Evolutionary conservation across 2,113 vertebrate species (phyloP).

Genomic region (Pollachius pollachius): DNA sequence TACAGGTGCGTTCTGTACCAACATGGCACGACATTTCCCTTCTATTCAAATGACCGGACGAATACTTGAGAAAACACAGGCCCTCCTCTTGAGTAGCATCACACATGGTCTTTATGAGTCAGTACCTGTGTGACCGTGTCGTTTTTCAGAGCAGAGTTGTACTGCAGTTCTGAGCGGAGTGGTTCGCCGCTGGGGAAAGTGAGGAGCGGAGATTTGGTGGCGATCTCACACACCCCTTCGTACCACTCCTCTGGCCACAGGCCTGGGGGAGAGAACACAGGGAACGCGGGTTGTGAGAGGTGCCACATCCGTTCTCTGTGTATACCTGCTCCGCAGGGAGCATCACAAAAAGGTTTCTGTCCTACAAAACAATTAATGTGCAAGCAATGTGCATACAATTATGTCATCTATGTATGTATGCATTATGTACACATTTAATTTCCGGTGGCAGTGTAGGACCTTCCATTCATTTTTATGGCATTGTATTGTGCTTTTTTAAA

Average conservation of each 20-base stretch:
- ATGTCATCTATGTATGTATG: too few species aligned
- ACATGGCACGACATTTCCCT: neutral
- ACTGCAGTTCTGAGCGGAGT: conserved; percentile 92
- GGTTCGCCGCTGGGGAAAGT: conserved; percentile 96
- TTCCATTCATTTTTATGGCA: too few species aligned
- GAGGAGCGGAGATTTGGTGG: conserved; percentile 91
- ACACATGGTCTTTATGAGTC: neutral
- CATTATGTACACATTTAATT: too few species aligned
- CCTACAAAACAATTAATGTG: too few species aligned
- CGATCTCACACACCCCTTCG: conserved; percentile 95
- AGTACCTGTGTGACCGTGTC: conserved; percentile 91
- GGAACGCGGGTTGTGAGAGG: neutral
- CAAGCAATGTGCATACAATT: too few species aligned
- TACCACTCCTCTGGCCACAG: conserved; percentile 99
- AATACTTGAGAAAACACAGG: too few species aligned
- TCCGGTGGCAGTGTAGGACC: too few species aligned
- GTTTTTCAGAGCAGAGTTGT: conserved; percentile 96
- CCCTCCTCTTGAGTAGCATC: neutral
- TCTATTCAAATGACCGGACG: neutral
- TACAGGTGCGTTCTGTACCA: neutral
- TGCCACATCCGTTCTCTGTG: neutral
- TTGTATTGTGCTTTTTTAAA: too few species aligned
- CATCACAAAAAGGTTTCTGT: neutral
- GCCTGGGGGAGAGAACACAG: conserved; percentile 64
- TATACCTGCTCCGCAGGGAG: neutral